Conservation (phyloP, 2,888 invertebrate species). For the Dolomedes plantarius region DNA sequence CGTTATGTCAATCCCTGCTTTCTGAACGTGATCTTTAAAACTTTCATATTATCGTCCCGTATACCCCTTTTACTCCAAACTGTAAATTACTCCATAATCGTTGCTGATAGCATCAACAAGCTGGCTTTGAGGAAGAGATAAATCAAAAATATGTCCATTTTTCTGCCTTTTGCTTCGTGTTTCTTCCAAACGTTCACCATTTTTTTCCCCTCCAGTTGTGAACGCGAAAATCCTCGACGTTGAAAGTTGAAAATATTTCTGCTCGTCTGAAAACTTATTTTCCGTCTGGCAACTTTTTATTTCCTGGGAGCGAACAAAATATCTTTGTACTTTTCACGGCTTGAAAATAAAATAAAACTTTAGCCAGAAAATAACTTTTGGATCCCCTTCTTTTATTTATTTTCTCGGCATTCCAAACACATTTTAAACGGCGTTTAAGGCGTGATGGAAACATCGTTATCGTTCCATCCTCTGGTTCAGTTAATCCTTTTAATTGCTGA, state of each 20-base stretch:
- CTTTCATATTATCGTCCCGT: too few species aligned
- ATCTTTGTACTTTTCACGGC: constrained; percentile 12
- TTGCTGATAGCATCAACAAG: not conserved
- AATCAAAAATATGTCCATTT: not conserved
- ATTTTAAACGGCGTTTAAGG: too few species aligned
- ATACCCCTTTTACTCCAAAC: not conserved
- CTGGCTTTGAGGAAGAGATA: not conserved
- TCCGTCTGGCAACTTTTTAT: constrained; percentile 9
- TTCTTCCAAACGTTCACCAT: not conserved
- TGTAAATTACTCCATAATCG: not conserved
- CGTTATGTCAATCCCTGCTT: too few species aligned
- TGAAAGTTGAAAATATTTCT: constrained; percentile 14
- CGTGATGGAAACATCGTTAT: too few species aligned
- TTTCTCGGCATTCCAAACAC: not conserved
- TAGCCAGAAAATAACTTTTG: not conserved
- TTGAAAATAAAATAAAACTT: constrained; percentile 10
- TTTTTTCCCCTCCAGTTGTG: not conserved
- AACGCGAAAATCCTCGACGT: constrained; percentile 2
- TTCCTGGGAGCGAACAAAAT: constrained; percentile 1
- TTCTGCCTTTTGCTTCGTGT: not conserved
- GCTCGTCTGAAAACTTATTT: constrained; percentile 14
- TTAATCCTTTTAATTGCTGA: too few species aligned
- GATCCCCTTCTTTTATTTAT: not conserved
- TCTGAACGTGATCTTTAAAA: too few species aligned
- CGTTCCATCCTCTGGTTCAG: too few species aligned